phyloP scores from a whole-genome alignment of 2,797 vertebrate species.

The Sus cebifrons region DNA sequence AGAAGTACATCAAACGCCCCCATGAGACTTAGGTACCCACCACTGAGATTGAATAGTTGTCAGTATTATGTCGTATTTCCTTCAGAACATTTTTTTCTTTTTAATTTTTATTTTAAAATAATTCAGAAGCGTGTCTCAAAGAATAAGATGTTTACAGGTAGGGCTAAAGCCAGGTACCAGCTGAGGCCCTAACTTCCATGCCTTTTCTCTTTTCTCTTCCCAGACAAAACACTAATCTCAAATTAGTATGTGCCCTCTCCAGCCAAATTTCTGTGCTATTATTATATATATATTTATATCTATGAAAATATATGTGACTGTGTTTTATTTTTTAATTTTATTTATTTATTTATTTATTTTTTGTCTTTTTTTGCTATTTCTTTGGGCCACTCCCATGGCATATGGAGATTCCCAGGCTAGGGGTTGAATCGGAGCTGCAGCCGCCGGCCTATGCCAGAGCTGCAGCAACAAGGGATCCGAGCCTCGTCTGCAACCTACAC shows the following conservation, averaged over 20 bases:
- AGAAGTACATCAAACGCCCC: conserved; percentile 57
- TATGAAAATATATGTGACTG: background rate
- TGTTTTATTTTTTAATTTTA: too few species aligned
- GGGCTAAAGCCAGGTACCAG: background rate
- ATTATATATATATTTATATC: background rate
- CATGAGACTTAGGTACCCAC: conserved; percentile 21
- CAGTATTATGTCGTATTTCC: conserved; percentile 52
- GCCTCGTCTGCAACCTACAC: too few species aligned
- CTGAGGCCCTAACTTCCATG: background rate
- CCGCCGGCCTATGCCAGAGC: too few species aligned
- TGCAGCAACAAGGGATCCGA: too few species aligned
- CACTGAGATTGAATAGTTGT: conserved; percentile 38
- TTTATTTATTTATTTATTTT: too few species aligned
- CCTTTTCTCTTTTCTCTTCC: conserved; percentile 11
- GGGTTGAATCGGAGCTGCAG: too few species aligned
- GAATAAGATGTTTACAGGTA: conserved; percentile 8
- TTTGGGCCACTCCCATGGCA: too few species aligned
- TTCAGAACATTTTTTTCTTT: background rate
- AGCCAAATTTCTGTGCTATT: background rate
- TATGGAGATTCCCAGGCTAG: too few species aligned
- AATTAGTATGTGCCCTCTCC: background rate
- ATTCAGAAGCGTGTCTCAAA: conserved; percentile 29
- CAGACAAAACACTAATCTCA: background rate
- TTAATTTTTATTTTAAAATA: conserved; percentile 56
- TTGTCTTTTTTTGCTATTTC: too few species aligned